Evolutionary conservation across 2,797 vertebrate genomes (phyloP).

Genomic region (Xiphorhynchus erythropygius): DNA sequence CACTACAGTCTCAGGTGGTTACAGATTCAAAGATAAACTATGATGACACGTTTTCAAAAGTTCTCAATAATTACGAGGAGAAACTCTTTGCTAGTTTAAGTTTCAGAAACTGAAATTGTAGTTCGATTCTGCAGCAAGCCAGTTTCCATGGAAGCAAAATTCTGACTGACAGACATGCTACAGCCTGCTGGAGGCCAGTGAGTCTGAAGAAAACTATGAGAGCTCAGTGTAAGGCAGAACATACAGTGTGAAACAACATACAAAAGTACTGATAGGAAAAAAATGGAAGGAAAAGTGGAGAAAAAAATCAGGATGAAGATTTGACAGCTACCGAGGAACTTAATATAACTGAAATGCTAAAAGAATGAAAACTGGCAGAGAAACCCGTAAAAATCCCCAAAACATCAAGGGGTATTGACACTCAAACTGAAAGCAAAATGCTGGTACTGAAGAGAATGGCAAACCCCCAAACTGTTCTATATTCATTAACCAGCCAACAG

Average conservation of each 20-base stretch:
- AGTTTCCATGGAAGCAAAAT: background rate
- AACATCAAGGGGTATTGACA: background rate
- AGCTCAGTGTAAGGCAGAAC: background rate
- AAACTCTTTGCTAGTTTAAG: background rate
- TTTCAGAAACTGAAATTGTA: background rate
- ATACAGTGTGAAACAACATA: accelerated
- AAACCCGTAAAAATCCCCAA: background rate
- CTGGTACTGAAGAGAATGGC: background rate
- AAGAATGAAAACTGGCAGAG: background rate
- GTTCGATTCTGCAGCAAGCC: background rate
- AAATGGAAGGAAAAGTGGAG: background rate
- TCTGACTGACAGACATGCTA: background rate
- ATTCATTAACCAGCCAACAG: background rate
- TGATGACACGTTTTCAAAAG: background rate
- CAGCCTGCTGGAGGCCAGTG: background rate
- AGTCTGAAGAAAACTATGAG: background rate
- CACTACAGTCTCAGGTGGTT: accelerated
- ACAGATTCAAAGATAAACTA: background rate
- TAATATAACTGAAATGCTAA: background rate
- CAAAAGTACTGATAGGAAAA: background rate
- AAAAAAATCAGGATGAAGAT: background rate
- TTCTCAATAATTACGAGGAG: background rate
- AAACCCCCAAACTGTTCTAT: background rate
- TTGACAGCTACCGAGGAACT: background rate
- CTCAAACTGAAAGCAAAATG: background rate